Percentiles rank a stretch among this genome's conserved stretches.
phyloP scores from a whole-genome alignment of 2,113 vertebrate genomes.

The Tachuris rubrigastra region DNA sequence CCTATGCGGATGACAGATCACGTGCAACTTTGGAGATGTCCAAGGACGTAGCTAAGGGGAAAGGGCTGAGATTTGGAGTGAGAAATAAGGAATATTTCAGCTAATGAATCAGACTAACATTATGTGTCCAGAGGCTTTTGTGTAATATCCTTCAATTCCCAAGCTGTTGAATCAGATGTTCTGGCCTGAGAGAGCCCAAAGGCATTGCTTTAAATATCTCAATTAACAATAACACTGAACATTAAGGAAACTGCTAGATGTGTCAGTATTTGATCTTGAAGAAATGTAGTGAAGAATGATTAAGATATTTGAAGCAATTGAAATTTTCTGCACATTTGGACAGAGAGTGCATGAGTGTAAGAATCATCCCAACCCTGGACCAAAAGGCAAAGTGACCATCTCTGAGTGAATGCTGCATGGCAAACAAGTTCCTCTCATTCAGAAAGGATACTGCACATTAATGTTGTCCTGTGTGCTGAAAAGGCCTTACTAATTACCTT shows the following conservation, averaged over 20 bases:
- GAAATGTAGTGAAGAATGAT: not conserved
- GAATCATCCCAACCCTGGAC: not conserved
- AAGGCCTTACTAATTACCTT: not conserved
- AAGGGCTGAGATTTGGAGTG: not conserved
- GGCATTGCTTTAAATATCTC: constrained; percentile 59
- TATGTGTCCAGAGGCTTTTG: constrained; percentile 26
- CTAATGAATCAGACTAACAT: constrained; percentile 40
- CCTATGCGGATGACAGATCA: not conserved
- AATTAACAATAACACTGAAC: constrained; percentile 44
- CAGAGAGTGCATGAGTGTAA: not conserved
- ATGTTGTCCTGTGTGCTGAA: not conserved
- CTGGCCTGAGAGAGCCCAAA: constrained; percentile 37
- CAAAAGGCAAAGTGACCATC: not conserved
- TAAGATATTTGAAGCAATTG: not conserved
- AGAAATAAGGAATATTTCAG: constrained; percentile 24
- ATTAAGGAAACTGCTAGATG: constrained; percentile 10
- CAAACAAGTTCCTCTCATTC: not conserved
- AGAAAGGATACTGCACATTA: not conserved
- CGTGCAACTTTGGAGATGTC: not conserved
- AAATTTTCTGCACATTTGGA: not conserved
- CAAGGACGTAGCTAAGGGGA: not conserved
- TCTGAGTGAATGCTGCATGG: not conserved
- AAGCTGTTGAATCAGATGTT: constrained; percentile 47
- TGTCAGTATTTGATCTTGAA: constrained; percentile 10
- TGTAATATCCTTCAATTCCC: constrained; percentile 13